Conservation (phyloP, 1,140 invertebrate species). For the Trachymyrmex cornetzi region DNA sequence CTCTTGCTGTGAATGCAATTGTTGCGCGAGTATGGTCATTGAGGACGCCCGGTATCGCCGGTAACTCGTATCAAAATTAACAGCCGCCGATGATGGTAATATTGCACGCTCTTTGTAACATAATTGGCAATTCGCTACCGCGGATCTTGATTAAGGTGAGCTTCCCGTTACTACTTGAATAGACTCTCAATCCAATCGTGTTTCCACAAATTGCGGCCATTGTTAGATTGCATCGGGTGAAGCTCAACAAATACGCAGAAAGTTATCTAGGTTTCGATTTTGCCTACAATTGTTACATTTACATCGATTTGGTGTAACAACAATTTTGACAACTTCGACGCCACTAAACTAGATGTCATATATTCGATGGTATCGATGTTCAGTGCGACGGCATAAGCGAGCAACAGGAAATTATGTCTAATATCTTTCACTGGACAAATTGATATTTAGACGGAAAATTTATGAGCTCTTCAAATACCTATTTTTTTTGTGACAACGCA, state of each 20-base stretch:
- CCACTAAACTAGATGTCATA: not conserved
- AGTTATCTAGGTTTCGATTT: slow-evolving; percentile 49
- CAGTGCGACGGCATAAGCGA: not conserved
- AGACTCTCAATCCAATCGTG: slow-evolving; percentile 33
- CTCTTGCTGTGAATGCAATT: not conserved
- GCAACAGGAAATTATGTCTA: not conserved
- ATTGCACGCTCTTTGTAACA: slow-evolving; percentile 68
- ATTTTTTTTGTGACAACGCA: slow-evolving; percentile 9
- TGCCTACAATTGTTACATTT: slow-evolving; percentile 36
- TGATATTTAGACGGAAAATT: not conserved
- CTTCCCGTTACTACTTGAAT: slow-evolving; percentile 63
- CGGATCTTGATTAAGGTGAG: slow-evolving; percentile 71
- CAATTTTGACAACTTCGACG: slow-evolving; percentile 14
- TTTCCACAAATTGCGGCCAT: slow-evolving; percentile 65
- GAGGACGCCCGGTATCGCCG: slow-evolving; percentile 4
- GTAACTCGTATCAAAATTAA: slow-evolving; percentile 65
- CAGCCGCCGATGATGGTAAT: slow-evolving; percentile 69
- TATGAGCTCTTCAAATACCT: not conserved
- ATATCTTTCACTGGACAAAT: not conserved
- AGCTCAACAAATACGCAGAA: slow-evolving; percentile 49
- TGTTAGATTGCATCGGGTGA: slow-evolving; percentile 51
- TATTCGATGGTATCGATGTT: not conserved
- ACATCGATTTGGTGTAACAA: slow-evolving; percentile 21
- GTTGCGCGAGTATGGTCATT: not conserved
- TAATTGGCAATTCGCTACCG: slow-evolving; percentile 70